A percentile compares a stretch with the other conserved stretches of the same genome.
phyloP scores from a whole-genome alignment of 53 echinoderm and acorn worm species.

The Patiria pectinifera region DNA sequence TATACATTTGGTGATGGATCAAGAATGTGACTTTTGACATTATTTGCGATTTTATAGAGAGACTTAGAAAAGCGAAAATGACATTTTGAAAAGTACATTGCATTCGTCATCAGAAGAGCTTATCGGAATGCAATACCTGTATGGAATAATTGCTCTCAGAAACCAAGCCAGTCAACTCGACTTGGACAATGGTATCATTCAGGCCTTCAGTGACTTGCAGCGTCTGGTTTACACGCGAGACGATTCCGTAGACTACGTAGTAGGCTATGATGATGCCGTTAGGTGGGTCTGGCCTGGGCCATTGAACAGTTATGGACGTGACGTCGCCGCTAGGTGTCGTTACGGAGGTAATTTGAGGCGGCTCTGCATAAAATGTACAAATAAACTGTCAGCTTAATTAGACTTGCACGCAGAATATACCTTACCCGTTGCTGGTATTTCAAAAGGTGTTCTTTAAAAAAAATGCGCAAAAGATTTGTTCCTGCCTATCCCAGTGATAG shows the following conservation, averaged over 20 bases:
- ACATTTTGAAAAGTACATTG: too few relatives aligned
- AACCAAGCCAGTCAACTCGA: conserved; percentile 21
- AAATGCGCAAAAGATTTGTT: too few relatives aligned
- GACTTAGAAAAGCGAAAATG: too few relatives aligned
- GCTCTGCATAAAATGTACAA: conserved; percentile 68
- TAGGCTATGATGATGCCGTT: conserved; percentile 76
- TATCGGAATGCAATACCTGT: conserved; percentile 53
- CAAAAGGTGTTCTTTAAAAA: not conserved
- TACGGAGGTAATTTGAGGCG: conserved; percentile 40
- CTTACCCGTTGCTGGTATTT: too few relatives aligned
- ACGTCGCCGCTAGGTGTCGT: conserved; percentile 37
- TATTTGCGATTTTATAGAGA: too few relatives aligned
- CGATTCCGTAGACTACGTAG: conserved; percentile 44
- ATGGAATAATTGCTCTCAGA: conserved; percentile 53
- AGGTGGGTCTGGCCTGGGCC: conserved; percentile 76
- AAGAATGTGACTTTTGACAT: too few relatives aligned
- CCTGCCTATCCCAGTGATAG: too few relatives aligned
- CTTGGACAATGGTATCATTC: not conserved
- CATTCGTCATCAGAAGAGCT: too few relatives aligned
- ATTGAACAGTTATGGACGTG: conserved; percentile 67
- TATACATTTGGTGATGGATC: too few relatives aligned
- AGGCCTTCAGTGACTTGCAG: conserved; percentile 16
- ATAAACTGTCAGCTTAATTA: not conserved
- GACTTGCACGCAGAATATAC: not conserved
- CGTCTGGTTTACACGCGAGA: not conserved